Conservation (phyloP, 2,113 vertebrate genomes). For the Eira barbara region DNA sequence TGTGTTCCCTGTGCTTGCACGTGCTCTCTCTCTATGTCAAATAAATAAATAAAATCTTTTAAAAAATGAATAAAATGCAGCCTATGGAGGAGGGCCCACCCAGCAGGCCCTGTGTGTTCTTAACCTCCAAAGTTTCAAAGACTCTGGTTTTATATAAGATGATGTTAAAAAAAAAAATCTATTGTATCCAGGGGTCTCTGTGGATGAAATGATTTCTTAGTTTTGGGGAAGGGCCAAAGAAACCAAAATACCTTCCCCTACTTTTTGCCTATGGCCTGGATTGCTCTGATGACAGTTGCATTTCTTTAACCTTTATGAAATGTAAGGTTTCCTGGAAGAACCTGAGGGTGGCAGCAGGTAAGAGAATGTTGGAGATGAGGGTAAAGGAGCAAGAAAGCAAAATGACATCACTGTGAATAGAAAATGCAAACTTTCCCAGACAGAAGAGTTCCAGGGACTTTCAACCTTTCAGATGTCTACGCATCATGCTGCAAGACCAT, state of each 20-base stretch:
- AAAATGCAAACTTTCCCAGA: background rate
- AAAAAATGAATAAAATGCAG: too few species aligned
- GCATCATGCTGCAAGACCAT: background rate
- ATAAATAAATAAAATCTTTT: too few species aligned
- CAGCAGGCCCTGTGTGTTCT: background rate
- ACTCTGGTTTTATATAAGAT: background rate
- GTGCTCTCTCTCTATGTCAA: too few species aligned
- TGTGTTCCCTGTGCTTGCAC: too few species aligned
- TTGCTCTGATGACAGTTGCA: background rate
- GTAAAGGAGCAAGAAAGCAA: background rate
- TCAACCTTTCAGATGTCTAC: background rate
- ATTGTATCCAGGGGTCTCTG: background rate
- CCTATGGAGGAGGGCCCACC: background rate
- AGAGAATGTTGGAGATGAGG: background rate
- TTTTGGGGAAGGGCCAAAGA: background rate
- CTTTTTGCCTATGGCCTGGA: background rate
- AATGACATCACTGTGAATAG: background rate
- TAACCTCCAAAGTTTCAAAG: background rate
- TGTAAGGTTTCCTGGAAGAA: background rate
- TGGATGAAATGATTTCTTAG: background rate
- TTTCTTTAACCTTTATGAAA: background rate
- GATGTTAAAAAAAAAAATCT: background rate
- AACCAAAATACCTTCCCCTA: background rate
- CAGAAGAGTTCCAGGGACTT: background rate
- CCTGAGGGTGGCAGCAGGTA: background rate